Conservation (phyloP, 2,797 vertebrate genomes). For the Artibeus lituratus region DNA sequence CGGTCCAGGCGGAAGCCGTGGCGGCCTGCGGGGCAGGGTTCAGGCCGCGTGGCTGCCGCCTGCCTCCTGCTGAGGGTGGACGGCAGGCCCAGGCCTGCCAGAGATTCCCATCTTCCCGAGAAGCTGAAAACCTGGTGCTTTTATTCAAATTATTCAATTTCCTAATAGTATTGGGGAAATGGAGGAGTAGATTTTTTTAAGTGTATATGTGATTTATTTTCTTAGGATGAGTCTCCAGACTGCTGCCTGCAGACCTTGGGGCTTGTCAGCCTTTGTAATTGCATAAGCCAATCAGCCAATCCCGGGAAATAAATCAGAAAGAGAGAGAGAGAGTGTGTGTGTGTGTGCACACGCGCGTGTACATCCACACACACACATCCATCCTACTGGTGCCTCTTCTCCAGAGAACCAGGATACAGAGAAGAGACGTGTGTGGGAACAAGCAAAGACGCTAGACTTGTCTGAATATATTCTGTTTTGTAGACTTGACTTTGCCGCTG, state of each 20-base stretch:
- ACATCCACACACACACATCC: not conserved
- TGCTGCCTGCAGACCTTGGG: not conserved
- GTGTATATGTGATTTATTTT: not conserved
- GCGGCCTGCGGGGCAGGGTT: fast-evolving
- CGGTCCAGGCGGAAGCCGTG: too few species aligned
- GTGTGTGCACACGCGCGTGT: not conserved
- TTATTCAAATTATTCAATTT: not conserved
- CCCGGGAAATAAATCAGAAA: not conserved
- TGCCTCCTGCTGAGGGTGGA: fast-evolving
- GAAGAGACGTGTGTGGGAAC: not conserved
- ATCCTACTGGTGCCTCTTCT: not conserved
- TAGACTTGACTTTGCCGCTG: not conserved
- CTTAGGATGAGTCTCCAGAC: not conserved
- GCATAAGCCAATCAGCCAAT: not conserved
- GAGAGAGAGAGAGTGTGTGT: too few species aligned
- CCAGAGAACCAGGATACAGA: not conserved
- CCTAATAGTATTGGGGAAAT: not conserved
- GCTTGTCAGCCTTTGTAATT: not conserved
- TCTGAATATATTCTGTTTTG: not conserved
- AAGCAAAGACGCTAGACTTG: not conserved
- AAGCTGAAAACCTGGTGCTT: not conserved
- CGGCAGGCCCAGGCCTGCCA: not conserved
- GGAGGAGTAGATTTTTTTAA: not conserved
- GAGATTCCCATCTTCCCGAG: fast-evolving
- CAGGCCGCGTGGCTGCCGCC: not conserved